Conservation (phyloP, 1,140 invertebrate genomes). For the Trichonephila inaurata region DNA sequence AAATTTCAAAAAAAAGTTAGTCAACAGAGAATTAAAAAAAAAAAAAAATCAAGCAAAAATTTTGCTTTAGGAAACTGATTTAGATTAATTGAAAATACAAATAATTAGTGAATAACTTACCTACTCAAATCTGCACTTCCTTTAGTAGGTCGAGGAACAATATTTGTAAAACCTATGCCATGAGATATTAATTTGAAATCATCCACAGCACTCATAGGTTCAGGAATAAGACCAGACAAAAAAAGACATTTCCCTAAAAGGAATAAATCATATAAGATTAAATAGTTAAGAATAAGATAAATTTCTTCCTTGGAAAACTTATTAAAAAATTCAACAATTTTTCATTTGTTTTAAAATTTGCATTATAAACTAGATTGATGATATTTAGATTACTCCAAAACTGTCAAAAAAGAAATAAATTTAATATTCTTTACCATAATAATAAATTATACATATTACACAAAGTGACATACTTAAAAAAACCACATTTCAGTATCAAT, state of each 20-base stretch:
- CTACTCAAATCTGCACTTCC: conserved; percentile 95
- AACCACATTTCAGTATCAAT: too few species aligned
- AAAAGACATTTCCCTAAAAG: conserved; percentile 95
- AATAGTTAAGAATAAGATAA: too few species aligned
- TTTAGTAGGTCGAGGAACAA: conserved; percentile 96
- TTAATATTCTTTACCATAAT: too few species aligned
- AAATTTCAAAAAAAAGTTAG: neutral
- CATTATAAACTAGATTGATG: too few species aligned
- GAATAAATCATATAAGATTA: neutral
- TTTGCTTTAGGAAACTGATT: too few species aligned
- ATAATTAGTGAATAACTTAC: conserved; percentile 77
- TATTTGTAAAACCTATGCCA: conserved; percentile 98
- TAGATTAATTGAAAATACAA: neutral
- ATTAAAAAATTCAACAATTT: too few species aligned
- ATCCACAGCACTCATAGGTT: conserved; percentile 97
- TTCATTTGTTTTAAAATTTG: too few species aligned
- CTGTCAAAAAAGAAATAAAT: too few species aligned
- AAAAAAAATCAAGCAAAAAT: neutral
- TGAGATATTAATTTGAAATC: conserved; percentile 95
- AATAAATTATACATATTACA: too few species aligned
- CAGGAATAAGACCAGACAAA: conserved; percentile 94
- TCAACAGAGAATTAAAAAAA: neutral
- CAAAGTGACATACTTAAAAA: too few species aligned
- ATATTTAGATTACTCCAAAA: too few species aligned
- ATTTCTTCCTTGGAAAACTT: too few species aligned